phyloP scores from a whole-genome alignment of 2,888 invertebrate genomes.

The Amorpha juglandis region DNA sequence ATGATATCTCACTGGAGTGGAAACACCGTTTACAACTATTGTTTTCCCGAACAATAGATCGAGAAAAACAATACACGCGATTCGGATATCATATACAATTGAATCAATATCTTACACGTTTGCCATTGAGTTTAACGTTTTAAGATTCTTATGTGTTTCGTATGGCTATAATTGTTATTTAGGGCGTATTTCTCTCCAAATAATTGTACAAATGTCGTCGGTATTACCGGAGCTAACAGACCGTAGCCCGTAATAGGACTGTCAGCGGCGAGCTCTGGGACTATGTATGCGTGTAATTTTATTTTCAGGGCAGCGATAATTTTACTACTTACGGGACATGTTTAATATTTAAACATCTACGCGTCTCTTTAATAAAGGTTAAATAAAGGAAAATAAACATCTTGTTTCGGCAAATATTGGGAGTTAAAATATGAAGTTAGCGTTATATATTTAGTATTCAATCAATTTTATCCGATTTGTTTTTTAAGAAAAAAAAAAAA shows the following conservation, averaged over 20 bases:
- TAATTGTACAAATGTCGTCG: slow-evolving; percentile 39
- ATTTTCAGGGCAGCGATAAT: slow-evolving; percentile 49
- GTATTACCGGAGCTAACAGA: slow-evolving; percentile 33
- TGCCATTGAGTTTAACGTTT: slow-evolving; percentile 32
- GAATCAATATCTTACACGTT: slow-evolving; percentile 49
- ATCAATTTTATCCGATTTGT: no score
- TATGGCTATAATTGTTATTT: background rate
- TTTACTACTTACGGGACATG: slow-evolving; percentile 42
- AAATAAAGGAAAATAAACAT: slow-evolving; percentile 1
- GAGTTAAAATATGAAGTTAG: background rate
- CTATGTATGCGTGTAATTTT: slow-evolving; percentile 53
- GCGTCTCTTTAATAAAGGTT: slow-evolving; percentile 34
- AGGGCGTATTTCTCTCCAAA: background rate
- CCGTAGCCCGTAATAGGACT: slow-evolving; percentile 52
- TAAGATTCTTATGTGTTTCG: background rate
- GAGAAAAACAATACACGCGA: slow-evolving; percentile 53
- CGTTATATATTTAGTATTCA: no score
- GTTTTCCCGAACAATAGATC: slow-evolving; percentile 53
- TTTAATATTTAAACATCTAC: slow-evolving; percentile 51
- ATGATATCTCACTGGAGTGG: slow-evolving; percentile 53
- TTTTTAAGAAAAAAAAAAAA: no score
- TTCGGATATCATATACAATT: slow-evolving; percentile 49
- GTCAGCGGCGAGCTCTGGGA: slow-evolving; percentile 43
- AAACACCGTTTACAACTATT: slow-evolving; percentile 57
- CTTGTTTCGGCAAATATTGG: background rate